Evolutionary conservation across 2,113 vertebrate species (phyloP).

Genomic region (Percopsis transmontana): DNA sequence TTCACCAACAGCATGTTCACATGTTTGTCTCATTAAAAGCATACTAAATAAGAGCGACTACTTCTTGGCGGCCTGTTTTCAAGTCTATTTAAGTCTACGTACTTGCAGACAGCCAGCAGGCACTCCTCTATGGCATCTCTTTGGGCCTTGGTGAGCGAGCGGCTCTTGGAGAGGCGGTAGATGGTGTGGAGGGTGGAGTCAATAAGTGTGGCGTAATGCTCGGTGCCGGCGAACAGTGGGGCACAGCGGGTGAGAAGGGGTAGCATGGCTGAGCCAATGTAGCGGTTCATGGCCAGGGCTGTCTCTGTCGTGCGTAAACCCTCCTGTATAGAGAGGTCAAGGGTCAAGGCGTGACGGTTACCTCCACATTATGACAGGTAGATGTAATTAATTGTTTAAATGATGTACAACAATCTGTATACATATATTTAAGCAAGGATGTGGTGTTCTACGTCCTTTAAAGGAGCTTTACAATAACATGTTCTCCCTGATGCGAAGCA

Average conservation of each 20-base stretch:
- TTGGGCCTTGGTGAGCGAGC: constrained; percentile 96
- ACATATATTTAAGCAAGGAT: no score
- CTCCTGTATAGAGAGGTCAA: constrained; percentile 76
- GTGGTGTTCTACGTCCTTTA: no score
- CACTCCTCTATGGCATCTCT: constrained; percentile 97
- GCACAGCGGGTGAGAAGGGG: constrained; percentile 93
- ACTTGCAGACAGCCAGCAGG: constrained; percentile 94
- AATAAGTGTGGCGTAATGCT: constrained; percentile 88
- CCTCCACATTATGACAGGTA: background rate
- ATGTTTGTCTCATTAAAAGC: constrained; percentile 3
- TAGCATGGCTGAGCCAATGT: constrained; percentile 92
- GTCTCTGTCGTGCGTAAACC: constrained; percentile 93
- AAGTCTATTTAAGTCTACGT: constrained; percentile 40
- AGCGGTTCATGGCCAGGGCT: constrained; percentile 93
- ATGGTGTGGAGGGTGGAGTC: constrained; percentile 96
- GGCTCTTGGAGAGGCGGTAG: constrained; percentile 95
- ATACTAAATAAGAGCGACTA: no score
- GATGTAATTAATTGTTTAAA: background rate
- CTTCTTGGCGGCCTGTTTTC: no score
- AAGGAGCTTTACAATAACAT: background rate
- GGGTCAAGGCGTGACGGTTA: background rate
- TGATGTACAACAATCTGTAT: no score
- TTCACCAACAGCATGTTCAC: constrained; percentile 16
- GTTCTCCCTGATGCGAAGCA: background rate
- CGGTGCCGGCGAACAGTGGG: constrained; percentile 92